Percentiles rank a stretch among this genome's conserved stretches.
Conservation (phyloP, 2,113 vertebrate species). For the Oreotragus oreotragus region DNA sequence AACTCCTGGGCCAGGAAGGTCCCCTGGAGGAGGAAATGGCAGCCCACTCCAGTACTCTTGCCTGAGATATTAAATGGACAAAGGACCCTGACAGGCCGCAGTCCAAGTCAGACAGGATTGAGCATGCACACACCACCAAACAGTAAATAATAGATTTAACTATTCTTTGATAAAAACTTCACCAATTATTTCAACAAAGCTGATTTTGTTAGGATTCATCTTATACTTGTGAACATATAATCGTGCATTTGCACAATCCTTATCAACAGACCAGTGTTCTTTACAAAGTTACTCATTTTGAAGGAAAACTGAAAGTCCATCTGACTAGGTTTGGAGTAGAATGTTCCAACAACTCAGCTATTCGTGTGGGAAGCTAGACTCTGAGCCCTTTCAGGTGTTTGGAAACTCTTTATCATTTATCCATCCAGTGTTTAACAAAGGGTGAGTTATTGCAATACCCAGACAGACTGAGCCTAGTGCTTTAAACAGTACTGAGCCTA, state of each 20-base stretch:
- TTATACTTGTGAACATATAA: neutral
- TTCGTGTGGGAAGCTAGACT: neutral
- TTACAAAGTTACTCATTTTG: neutral
- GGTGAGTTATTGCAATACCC: neutral
- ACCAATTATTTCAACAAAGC: neutral
- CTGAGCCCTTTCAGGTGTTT: neutral
- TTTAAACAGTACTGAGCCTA: neutral
- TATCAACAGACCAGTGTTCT: neutral
- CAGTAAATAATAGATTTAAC: neutral
- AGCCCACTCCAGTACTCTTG: neutral
- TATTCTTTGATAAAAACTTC: neutral
- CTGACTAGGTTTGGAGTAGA: neutral
- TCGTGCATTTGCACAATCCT: neutral
- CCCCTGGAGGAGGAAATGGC: neutral
- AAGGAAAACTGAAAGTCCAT: neutral
- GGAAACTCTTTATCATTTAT: neutral
- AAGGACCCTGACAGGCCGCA: neutral
- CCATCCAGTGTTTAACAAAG: neutral
- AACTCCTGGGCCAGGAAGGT: neutral
- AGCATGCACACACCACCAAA: neutral
- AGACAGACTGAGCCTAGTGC: neutral
- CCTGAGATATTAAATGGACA: neutral
- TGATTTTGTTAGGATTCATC: neutral
- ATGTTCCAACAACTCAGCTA: neutral
- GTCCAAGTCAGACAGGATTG: neutral